Percentiles rank a stretch among this genome's conserved stretches.
These are phyloP conservation scores for Actenoides hombroni DNA, from an alignment of 2,113 vertebrate species.

Conservation along the genomic window DNA sequence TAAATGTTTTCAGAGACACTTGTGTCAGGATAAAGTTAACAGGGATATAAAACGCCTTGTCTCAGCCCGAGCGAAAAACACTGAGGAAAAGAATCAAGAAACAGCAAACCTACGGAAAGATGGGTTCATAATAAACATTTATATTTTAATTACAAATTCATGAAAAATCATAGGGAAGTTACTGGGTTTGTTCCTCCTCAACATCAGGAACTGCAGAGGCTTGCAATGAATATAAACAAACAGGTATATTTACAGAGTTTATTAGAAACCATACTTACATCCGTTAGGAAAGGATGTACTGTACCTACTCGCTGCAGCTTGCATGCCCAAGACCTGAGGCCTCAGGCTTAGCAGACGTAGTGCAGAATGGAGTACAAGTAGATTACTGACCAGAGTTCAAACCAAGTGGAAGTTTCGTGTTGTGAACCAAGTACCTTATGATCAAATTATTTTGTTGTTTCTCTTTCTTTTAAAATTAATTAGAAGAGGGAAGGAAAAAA, in stretches of 20 bases:
- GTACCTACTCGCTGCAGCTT: conserved; percentile 74
- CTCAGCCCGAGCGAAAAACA: neutral
- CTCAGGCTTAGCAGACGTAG: conserved; percentile 59
- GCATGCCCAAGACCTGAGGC: conserved; percentile 21
- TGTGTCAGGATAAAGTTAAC: neutral
- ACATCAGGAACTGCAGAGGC: neutral
- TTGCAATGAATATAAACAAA: conserved; percentile 45
- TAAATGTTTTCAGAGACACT: neutral
- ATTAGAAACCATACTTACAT: conserved; percentile 78
- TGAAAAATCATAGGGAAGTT: neutral
- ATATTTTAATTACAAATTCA: conserved; percentile 45
- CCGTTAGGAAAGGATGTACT: conserved; percentile 63
- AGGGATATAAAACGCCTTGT: neutral
- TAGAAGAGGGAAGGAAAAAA: neutral
- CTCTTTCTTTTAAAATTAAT: conserved; percentile 39
- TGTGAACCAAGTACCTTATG: conserved; percentile 63
- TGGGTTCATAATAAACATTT: neutral
- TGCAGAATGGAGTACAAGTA: conserved; percentile 57
- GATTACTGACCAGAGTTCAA: conserved; percentile 66
- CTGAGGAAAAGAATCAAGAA: neutral
- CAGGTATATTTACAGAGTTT: conserved; percentile 77
- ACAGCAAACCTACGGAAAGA: conserved; percentile 12
- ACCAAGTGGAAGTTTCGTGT: conserved; percentile 11
- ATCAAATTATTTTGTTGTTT: conserved; percentile 40
- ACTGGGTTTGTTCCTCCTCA: neutral